Base-by-base conservation (phyloP, 2,113 vertebrate species). In the Cisticola juncidis region DNA sequence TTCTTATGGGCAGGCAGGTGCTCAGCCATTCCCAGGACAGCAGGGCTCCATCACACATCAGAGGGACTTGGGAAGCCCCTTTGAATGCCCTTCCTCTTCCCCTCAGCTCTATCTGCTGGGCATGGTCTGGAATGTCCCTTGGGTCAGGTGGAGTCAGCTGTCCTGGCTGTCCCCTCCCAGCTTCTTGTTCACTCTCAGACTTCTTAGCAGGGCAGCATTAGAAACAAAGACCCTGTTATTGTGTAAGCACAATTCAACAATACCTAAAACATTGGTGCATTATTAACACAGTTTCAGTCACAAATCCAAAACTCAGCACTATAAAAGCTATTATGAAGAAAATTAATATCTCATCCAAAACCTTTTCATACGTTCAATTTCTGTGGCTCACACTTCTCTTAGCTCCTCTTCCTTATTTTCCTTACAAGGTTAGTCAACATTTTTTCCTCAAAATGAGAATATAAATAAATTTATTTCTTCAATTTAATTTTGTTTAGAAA, bases 41-140 rank as follows among this genome's bases (percentile, higher is more conserved):
- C 40, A 47, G 36, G 45, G n/a, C 5, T 90, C 8, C 42, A 21
- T 28, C 31, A 65, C 2, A 1, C 1, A 0, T 48, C 22, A 33
- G 2, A 5, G 40, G 47, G 56, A 26, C 53, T 47, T 62, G 29
- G 26, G 26, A 61, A 42, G 6, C 4, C 16, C 23, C 9, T 92
- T 45, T 6, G 2, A 86, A 76, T 1, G 0, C 53, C 2, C 6
- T 50, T 16, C 25, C 45, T 15, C 35, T 58, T 51, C 9, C 22
- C 20, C 29, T 61, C 42, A 74, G 25, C 15, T 92, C 53, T 44
- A 8, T 35, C 62, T 38, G 2, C 16, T 53, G 22, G 71, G 12
- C 4, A 44, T 1, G 17, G 31, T 29, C 6, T 53, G n/a, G 31
- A 13, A 35, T 8, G 20, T 20, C 10, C 12, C 56, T 53, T n/a